Evolutionary conservation across 2,888 invertebrate genomes (phyloP).

Genomic region (Eurytoma californica): DNA sequence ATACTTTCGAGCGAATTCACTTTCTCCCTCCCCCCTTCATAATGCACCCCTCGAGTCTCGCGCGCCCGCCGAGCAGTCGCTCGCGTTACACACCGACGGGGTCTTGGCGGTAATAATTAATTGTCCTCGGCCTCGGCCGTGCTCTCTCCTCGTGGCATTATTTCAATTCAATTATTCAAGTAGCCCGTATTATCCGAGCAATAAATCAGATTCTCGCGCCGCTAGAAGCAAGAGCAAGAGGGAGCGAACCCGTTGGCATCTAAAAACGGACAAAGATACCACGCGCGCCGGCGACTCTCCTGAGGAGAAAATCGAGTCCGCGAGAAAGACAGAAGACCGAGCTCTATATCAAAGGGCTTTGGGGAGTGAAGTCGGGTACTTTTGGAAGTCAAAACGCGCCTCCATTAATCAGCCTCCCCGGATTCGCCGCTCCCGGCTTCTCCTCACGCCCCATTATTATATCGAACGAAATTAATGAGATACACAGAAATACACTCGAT

Average conservation of each 20-base stretch:
- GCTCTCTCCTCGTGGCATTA: slow-evolving; percentile 54
- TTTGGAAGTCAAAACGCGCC: slow-evolving; percentile 69
- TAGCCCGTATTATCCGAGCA: slow-evolving; percentile 65
- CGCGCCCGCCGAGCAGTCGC: background rate
- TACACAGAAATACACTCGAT: slow-evolving; percentile 75
- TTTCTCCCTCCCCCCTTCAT: slow-evolving; percentile 8
- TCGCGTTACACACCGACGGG: background rate
- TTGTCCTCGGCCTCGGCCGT: slow-evolving; percentile 31
- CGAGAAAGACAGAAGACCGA: slow-evolving; percentile 11
- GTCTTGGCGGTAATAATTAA: slow-evolving; percentile 56
- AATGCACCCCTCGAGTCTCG: background rate
- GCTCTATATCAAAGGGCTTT: slow-evolving; percentile 23
- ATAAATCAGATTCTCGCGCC: slow-evolving; percentile 66
- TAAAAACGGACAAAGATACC: slow-evolving; percentile 45
- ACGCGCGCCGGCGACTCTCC: background rate
- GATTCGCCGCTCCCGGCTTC: slow-evolving; percentile 23
- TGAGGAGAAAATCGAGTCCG: slow-evolving; percentile 16
- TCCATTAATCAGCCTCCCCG: slow-evolving; percentile 71
- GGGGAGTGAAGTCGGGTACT: slow-evolving; percentile 58
- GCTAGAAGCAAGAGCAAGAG: slow-evolving; percentile 32
- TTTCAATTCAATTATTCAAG: slow-evolving; percentile 67
- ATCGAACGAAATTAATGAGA: slow-evolving; percentile 75
- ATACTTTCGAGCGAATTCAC: slow-evolving; percentile 39
- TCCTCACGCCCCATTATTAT: slow-evolving; percentile 67
- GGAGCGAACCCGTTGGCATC: slow-evolving; percentile 56